Evolutionary conservation across 2,113 vertebrate species (phyloP).

Genomic region (Alligator mississippiensis): DNA sequence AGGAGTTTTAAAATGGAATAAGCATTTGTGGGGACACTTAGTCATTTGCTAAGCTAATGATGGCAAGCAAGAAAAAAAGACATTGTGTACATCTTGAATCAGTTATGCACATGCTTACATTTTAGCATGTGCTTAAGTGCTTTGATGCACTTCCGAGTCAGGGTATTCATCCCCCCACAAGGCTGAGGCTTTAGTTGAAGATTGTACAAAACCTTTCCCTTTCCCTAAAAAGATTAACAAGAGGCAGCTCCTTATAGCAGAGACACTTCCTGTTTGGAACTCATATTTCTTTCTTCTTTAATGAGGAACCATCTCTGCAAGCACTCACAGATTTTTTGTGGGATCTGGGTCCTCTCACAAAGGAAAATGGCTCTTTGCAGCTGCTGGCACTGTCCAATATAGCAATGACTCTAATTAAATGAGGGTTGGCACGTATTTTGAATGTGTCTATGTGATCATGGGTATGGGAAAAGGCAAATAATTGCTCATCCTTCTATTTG

Average conservation of each 20-base stretch:
- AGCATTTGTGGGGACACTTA: neutral
- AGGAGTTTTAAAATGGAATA: neutral
- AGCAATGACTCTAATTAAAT: constrained; percentile 37
- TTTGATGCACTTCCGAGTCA: neutral
- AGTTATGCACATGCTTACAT: neutral
- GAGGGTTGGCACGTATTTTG: constrained; percentile 43
- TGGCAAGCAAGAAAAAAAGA: neutral
- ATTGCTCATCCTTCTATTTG: neutral
- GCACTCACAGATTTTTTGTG: constrained; percentile 7
- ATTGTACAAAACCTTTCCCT: neutral
- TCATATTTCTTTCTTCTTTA: neutral
- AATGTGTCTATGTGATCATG: constrained; percentile 39
- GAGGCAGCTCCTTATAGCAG: neutral
- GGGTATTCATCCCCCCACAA: neutral
- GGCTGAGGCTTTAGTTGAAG: neutral
- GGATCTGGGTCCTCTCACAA: constrained; percentile 20
- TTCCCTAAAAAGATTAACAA: neutral
- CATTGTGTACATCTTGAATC: accelerated
- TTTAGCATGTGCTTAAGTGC: neutral
- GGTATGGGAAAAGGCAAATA: neutral
- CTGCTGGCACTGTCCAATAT: constrained; percentile 29
- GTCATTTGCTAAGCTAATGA: neutral
- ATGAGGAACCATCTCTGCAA: neutral
- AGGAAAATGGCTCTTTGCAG: constrained; percentile 30
- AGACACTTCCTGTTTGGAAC: neutral